Conservation (phyloP, 2,888 invertebrate species). For the Chrysomela aeneicollis region DNA sequence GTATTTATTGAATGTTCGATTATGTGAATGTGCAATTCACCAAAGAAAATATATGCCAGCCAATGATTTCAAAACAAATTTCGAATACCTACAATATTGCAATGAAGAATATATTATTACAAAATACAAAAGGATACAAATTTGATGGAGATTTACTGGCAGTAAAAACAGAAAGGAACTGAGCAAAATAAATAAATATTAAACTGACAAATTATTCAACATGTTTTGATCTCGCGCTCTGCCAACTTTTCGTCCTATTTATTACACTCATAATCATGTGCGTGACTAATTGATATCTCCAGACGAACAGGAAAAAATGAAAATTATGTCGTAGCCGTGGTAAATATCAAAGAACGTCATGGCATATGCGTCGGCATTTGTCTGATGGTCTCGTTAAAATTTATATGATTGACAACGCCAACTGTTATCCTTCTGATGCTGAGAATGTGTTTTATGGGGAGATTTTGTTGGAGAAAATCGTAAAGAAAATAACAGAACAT, state of each 20-base stretch:
- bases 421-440: conserved; percentile 20
- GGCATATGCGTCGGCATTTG: conserved; percentile 51
- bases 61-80: too few species aligned
- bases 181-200: conserved; percentile 27
- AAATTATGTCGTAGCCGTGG: conserved; percentile 36
- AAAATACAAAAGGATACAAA: neutral
- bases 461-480: neutral
- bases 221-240: conserved; percentile 47
- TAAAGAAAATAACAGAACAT: too few species aligned
- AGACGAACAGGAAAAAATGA: conserved; percentile 30
- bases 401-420: conserved; percentile 35
- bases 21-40: too few species aligned
- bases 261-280: conserved; percentile 47
- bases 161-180: conserved; percentile 16
- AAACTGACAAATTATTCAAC: conserved; percentile 47
- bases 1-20: too few species aligned
- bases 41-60: too few species aligned
- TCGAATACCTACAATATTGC: too few species aligned
- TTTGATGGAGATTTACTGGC: conserved; percentile 2
- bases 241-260: conserved; percentile 40
- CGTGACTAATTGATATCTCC: conserved; percentile 56
- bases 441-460: conserved; percentile 11
- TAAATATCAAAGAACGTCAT: conserved; percentile 51
- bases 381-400: conserved; percentile 43
- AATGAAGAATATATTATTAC: too few species aligned